Conservation (phyloP, 2,888 invertebrate species). For the Caenorhabditis japonica region DNA sequence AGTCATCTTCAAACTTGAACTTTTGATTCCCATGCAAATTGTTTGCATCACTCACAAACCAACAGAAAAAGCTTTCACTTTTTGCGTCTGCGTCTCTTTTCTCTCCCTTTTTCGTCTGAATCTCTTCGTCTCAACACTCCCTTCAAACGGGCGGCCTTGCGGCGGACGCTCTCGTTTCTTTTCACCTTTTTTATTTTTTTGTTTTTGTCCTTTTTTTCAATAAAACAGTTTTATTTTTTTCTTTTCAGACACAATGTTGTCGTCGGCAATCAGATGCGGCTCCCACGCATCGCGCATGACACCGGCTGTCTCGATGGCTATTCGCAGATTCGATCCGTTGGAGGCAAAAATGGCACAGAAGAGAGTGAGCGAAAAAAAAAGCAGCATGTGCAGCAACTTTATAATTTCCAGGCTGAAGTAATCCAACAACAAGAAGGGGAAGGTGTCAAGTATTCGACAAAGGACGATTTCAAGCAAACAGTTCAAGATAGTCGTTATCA, state of each 20-base stretch:
- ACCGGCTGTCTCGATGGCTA: conserved; percentile 32
- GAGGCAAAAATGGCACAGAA: conserved; percentile 57
- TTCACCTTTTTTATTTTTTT: conserved; percentile 2
- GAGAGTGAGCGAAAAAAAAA: conserved; percentile 7
- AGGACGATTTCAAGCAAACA: conserved; percentile 49
- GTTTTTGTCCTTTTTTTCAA: neutral
- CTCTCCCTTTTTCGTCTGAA: conserved; percentile 1
- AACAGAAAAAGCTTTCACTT: neutral
- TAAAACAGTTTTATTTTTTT: neutral
- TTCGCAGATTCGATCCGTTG: conserved; percentile 46
- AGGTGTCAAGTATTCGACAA: conserved; percentile 56
- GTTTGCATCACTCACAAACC: conserved; percentile 4
- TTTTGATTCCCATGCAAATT: no score
- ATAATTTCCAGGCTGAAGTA: conserved; percentile 32
- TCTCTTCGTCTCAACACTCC: neutral
- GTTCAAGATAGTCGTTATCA: conserved; percentile 54
- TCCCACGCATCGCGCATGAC: conserved; percentile 35
- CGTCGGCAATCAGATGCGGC: conserved; percentile 26
- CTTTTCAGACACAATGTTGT: conserved; percentile 25
- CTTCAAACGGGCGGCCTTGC: conserved; percentile 39
- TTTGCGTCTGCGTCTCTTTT: conserved; percentile 19
- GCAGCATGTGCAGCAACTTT: neutral
- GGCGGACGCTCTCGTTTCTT: no score
- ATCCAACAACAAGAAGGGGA: conserved; percentile 21
- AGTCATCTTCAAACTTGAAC: no score